Evolutionary conservation across 2,113 vertebrate genomes (phyloP).

Genomic region (Alosa alosa): DNA sequence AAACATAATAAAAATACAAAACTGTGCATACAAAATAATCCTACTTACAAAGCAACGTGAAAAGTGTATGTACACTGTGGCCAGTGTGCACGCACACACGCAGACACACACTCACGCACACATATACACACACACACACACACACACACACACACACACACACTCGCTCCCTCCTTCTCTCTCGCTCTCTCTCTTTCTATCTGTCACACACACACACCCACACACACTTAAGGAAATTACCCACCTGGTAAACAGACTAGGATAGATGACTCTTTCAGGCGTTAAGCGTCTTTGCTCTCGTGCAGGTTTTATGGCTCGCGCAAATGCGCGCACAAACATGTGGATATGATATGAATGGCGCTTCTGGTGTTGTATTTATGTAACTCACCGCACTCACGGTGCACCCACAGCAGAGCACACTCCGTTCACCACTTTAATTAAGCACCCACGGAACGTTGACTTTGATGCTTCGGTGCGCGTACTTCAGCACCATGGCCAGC

Average conservation of each 20-base stretch:
- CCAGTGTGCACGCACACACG: not conserved
- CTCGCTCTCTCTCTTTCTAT: not conserved
- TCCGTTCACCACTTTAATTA: not conserved
- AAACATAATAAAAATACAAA: too few relatives aligned
- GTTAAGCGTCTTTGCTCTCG: slow-evolving; percentile 10
- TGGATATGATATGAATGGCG: not conserved
- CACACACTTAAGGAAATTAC: not conserved
- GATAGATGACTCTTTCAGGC: slow-evolving; percentile 5
- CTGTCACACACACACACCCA: not conserved
- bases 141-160: slow-evolving; percentile 19
- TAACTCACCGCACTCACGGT: not conserved
- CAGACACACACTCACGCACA: not conserved
- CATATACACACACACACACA: slow-evolving; percentile 3
- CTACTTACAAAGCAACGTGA: not conserved
- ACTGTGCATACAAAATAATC: not conserved
- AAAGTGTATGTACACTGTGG: not conserved
- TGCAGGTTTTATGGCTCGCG: not conserved
- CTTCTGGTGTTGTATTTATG: not conserved
- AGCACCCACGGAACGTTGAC: not conserved
- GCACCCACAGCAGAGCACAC: not conserved
- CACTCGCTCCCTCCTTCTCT: not conserved
- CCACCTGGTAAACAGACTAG: slow-evolving; percentile 7
- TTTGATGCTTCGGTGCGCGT: not conserved
- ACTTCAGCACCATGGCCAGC: not conserved
- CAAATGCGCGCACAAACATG: not conserved